phyloP scores from a whole-genome alignment of 1,140 invertebrate species.

The Pseudomyrmex cubaensis region DNA sequence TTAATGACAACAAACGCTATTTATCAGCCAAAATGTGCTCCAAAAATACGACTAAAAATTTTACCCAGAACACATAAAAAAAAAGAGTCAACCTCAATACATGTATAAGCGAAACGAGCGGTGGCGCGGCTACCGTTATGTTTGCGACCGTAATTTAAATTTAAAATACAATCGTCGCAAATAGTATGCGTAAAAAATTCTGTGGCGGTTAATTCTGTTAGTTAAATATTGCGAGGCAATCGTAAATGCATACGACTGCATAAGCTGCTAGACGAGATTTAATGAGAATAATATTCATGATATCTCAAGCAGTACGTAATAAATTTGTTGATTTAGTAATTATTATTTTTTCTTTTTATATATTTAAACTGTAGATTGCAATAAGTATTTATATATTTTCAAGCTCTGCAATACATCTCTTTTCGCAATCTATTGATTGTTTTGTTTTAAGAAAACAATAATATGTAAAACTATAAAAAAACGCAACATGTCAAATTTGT shows the following conservation, averaged over 20 bases:
- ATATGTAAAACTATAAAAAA: too few species aligned
- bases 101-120: not conserved
- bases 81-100: not conserved
- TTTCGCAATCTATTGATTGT: too few species aligned
- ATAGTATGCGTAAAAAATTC: slow-evolving; percentile 12
- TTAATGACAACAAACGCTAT: too few species aligned
- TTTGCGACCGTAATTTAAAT: slow-evolving; percentile 25
- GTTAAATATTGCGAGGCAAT: slow-evolving; percentile 1
- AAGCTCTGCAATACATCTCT: not conserved
- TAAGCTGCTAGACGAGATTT: not conserved
- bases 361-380: too few species aligned
- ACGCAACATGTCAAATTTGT: too few species aligned
- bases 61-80: too few species aligned
- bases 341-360: not conserved
- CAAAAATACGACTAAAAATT: too few species aligned
- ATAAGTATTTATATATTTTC: not conserved
- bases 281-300: slow-evolving; percentile 40
- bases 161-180: slow-evolving; percentile 38
- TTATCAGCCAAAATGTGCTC: too few species aligned
- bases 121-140: not conserved
- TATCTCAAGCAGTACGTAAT: not conserved
- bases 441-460: too few species aligned
- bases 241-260: slow-evolving; percentile 17
- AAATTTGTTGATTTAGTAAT: not conserved
- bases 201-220: not conserved